These are phyloP conservation scores for Acrobasis consociella DNA, from an alignment of 2,888 invertebrate genomes.

Conservation along the genomic window DNA sequence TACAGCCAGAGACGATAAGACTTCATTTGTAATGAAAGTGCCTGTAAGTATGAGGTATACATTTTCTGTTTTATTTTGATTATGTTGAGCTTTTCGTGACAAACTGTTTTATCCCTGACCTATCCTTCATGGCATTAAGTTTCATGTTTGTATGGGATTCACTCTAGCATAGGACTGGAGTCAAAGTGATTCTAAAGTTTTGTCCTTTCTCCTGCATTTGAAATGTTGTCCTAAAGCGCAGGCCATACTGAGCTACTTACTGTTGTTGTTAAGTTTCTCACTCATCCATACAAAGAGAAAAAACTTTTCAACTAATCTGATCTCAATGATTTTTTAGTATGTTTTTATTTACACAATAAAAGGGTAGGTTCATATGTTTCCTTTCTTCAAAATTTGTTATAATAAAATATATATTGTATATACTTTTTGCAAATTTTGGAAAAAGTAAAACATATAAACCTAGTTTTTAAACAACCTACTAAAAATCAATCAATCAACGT, in stretches of 20 bases:
- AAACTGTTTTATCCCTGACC: background rate
- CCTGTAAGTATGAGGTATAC: conserved; percentile 64
- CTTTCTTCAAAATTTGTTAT: no score
- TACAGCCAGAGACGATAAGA: conserved; percentile 70
- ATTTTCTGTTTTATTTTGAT: conserved; percentile 3
- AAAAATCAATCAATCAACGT: no score
- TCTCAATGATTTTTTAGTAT: no score
- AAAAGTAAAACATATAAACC: no score
- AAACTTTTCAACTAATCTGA: no score
- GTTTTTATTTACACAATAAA: no score
- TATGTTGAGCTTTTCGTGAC: background rate
- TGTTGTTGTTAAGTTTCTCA: no score
- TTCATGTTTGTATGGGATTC: background rate
- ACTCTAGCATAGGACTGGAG: background rate
- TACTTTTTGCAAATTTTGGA: no score
- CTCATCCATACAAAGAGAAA: no score
- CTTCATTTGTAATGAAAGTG: conserved; percentile 86
- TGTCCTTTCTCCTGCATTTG: background rate
- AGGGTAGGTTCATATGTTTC: no score
- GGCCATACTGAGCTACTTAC: background rate
- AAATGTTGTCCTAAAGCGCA: background rate
- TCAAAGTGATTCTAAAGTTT: background rate
- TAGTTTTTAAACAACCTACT: no score
- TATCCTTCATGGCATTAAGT: background rate
- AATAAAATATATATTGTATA: no score